Conservation (phyloP, 2,113 vertebrate genomes). For the Sakesphorus luctuosus region DNA sequence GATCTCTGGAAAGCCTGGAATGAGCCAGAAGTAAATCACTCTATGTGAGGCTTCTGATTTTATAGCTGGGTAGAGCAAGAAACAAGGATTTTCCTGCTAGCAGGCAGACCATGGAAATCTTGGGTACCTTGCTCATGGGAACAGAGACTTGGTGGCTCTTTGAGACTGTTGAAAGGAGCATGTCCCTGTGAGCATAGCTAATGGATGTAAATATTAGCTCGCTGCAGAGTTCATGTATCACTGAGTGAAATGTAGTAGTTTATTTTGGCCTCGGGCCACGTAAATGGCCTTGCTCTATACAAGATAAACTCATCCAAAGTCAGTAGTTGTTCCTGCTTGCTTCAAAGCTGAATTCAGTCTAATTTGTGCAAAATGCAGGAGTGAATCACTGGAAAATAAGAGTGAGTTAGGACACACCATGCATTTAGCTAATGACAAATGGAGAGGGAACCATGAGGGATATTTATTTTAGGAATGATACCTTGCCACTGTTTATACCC, state of each 20-base stretch:
- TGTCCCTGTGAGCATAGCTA: conserved; percentile 26
- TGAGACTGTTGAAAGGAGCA: background rate
- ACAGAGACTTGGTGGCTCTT: background rate
- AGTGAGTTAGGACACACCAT: background rate
- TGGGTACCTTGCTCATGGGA: background rate
- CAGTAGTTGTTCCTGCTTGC: background rate
- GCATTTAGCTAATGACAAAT: background rate
- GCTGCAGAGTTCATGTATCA: background rate
- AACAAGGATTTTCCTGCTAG: background rate
- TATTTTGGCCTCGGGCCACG: conserved; percentile 30
- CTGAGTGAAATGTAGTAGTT: background rate
- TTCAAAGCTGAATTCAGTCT: background rate
- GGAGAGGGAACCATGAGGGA: background rate
- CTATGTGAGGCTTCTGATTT: background rate
- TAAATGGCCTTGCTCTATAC: background rate
- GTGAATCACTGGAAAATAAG: background rate
- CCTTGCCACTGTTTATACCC: background rate
- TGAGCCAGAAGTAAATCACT: background rate
- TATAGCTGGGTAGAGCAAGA: background rate
- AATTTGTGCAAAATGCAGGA: background rate
- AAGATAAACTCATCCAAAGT: conserved; percentile 13
- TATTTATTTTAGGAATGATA: background rate
- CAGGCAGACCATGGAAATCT: background rate
- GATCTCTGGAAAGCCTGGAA: background rate
- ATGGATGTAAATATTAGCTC: conserved; percentile 44